Percentiles rank a stretch among this genome's conserved stretches.
Evolutionary conservation across 2,888 invertebrate genomes (phyloP).

Genomic region (Trachelus iudaicus): DNA sequence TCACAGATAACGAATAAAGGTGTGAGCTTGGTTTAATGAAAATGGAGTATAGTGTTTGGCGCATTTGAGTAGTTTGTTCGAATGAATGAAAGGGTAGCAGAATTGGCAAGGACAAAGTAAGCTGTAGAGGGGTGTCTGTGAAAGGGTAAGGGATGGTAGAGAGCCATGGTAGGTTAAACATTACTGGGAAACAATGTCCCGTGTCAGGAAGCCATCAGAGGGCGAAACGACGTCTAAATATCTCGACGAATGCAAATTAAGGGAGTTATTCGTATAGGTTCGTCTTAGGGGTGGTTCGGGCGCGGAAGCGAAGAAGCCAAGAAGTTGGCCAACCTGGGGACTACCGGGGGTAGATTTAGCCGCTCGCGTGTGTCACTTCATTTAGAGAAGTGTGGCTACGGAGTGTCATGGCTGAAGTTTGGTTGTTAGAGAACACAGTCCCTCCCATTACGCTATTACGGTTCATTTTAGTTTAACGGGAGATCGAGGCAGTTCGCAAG

Average conservation of each 20-base stretch:
- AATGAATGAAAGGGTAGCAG: background rate
- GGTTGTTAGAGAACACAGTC: slow-evolving; percentile 15
- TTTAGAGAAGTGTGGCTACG: slow-evolving; percentile 43
- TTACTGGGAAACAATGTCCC: slow-evolving; percentile 55
- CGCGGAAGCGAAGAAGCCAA: background rate
- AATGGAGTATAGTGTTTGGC: background rate
- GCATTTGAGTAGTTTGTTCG: background rate
- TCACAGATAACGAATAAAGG: background rate
- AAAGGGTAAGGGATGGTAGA: background rate
- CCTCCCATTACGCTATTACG: slow-evolving; percentile 56
- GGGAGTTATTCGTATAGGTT: background rate
- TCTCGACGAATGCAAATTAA: slow-evolving; percentile 38
- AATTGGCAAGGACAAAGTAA: background rate
- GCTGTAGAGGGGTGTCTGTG: background rate
- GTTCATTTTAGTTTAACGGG: slow-evolving; percentile 54
- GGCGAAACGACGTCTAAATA: slow-evolving; percentile 22
- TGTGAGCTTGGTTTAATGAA: background rate
- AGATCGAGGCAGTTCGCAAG: slow-evolving; percentile 43
- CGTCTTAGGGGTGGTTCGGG: background rate
- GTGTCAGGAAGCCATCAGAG: slow-evolving; percentile 59
- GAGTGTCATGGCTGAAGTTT: slow-evolving; percentile 34
- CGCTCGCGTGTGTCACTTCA: slow-evolving; percentile 58
- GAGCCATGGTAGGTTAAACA: slow-evolving; percentile 13
- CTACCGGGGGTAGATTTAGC: slow-evolving; percentile 31
- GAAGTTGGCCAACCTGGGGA: background rate